phyloP scores from a whole-genome alignment of 2,888 invertebrate genomes.

The Therioaphis trifolii region DNA sequence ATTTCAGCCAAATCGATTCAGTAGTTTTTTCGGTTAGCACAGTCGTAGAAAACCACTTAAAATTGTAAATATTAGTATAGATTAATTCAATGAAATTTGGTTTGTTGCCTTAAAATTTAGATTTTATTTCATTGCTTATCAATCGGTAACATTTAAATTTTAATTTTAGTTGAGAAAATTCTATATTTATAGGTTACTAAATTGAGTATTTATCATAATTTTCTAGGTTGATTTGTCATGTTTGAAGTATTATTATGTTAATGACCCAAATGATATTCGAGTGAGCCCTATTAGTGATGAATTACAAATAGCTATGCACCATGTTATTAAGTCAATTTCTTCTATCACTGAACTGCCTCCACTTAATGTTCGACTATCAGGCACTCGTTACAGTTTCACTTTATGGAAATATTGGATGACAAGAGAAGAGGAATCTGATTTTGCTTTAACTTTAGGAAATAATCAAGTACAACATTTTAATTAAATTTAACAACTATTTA shows the following conservation, averaged over 20 bases:
- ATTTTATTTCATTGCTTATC: no score
- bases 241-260: conserved; percentile 81
- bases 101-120: no score
- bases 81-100: no score
- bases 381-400: conserved; percentile 73
- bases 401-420: conserved; percentile 84
- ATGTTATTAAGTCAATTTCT: conserved; percentile 33
- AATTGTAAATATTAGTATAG: no score
- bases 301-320: conserved; percentile 74
- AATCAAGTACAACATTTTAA: conserved; percentile 69
- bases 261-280: conserved; percentile 78
- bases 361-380: conserved; percentile 69
- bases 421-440: conserved; percentile 73
- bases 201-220: no score
- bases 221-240: conserved; percentile 74
- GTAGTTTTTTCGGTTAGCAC: no score
- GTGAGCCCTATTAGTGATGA: conserved; percentile 79
- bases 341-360: conserved; percentile 56
- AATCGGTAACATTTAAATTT: no score
- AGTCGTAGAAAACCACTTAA: no score
- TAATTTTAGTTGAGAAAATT: no score
- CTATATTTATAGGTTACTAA: not conserved
- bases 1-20: no score
- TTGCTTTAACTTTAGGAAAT: conserved; percentile 76
- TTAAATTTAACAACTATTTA: not conserved